These are phyloP conservation scores for Caenorhabditis sp. DNA, from an alignment of 2,888 invertebrate species.

Conservation along the genomic window DNA sequence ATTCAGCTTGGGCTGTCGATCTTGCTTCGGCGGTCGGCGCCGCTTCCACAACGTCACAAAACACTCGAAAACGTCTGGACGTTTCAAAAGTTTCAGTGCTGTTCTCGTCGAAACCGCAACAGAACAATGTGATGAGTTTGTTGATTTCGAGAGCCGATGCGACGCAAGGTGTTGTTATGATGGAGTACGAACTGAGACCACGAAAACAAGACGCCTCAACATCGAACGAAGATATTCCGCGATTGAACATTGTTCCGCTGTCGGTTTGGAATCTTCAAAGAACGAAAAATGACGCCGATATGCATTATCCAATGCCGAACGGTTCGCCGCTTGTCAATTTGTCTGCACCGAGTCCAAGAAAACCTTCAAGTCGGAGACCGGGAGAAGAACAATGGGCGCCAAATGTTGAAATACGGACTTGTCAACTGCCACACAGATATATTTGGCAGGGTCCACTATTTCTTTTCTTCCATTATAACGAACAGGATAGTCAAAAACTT, in stretches of 20 bases:
- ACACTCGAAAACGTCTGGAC: constrained; percentile 28
- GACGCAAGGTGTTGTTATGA: constrained; percentile 26
- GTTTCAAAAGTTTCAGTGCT: constrained; percentile 44
- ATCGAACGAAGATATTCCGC: constrained; percentile 31
- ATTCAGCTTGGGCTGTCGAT: constrained; percentile 67
- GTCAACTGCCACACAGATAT: constrained; percentile 87
- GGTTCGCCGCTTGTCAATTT: constrained; percentile 42
- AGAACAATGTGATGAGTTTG: constrained; percentile 7
- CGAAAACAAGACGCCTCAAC: neutral
- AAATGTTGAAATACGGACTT: constrained; percentile 71
- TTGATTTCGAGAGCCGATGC: constrained; percentile 45
- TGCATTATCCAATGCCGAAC: constrained; percentile 48
- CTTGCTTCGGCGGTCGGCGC: constrained; percentile 15
- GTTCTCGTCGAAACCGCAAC: constrained; percentile 35
- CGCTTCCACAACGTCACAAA: neutral
- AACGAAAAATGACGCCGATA: constrained; percentile 54
- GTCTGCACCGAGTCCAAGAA: constrained; percentile 4
- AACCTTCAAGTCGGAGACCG: neutral
- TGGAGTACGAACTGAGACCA: constrained; percentile 37
- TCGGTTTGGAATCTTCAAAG: constrained; percentile 32
- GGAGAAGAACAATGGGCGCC: constrained; percentile 40
- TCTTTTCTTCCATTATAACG: constrained; percentile 78
- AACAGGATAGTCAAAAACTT: constrained; percentile 37
- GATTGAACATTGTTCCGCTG: constrained; percentile 23
- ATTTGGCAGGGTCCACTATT: constrained; percentile 99